These are phyloP conservation scores for Chaenocephalus aceratus DNA, from an alignment of 2,113 vertebrate genomes.

Conservation along the genomic window DNA sequence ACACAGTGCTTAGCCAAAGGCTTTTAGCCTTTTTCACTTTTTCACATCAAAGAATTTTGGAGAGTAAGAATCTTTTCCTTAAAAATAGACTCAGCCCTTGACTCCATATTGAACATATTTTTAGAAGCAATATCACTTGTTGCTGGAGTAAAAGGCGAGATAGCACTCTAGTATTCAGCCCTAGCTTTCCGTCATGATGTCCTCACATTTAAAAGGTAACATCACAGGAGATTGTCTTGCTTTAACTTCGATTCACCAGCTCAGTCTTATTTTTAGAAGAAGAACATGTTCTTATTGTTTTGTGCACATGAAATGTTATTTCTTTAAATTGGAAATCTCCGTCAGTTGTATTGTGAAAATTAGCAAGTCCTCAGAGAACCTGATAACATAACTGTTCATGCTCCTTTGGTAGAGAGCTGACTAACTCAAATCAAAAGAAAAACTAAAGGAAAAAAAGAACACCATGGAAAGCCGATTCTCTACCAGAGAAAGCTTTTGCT, in stretches of 20 bases:
- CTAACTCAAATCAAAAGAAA: conserved; percentile 24
- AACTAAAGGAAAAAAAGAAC: conserved; percentile 1
- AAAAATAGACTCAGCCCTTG: conserved; percentile 68
- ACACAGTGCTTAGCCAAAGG: conserved; percentile 36
- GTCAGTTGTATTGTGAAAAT: conserved; percentile 6
- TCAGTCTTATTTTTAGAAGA: conserved; percentile 28
- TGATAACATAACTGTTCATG: neutral
- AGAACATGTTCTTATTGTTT: conserved; percentile 12
- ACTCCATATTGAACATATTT: conserved; percentile 62
- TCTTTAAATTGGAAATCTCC: neutral
- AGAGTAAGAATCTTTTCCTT: conserved; percentile 45
- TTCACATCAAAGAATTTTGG: conserved; percentile 59
- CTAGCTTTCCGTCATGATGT: conserved; percentile 2
- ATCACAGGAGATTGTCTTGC: conserved; percentile 1
- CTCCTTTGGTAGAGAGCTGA: conserved; percentile 8
- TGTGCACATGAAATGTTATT: neutral
- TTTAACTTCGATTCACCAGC: conserved; percentile 12
- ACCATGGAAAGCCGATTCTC: conserved; percentile 3
- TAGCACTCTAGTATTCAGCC: conserved; percentile 43
- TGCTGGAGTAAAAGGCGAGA: conserved; percentile 57
- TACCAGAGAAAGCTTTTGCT: conserved; percentile 10
- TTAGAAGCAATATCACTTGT: conserved; percentile 68
- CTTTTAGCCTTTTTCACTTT: conserved; percentile 67
- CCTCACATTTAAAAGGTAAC: conserved; percentile 42
- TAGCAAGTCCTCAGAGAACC: neutral